Evolutionary conservation across 2,797 vertebrate genomes (phyloP).

Genomic region (Fringilla coelebs): DNA sequence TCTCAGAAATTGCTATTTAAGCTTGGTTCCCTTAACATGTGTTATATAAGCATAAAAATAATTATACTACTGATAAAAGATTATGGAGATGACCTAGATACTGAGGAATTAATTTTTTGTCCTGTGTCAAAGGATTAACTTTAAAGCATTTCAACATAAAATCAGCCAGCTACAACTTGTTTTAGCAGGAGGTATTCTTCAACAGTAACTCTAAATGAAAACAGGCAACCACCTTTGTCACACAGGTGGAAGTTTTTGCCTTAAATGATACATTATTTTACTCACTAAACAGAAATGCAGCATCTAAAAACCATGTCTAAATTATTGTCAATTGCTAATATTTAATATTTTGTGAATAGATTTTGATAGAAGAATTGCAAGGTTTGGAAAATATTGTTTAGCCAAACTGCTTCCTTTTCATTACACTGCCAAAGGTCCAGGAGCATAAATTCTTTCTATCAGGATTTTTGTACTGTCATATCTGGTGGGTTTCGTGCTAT

Average conservation of each 20-base stretch:
- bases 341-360: neutral
- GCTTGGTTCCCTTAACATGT: neutral
- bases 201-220: neutral
- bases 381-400: neutral
- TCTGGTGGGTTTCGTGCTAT: neutral
- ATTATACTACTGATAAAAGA: neutral
- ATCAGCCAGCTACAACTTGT: neutral
- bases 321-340: neutral
- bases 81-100: neutral
- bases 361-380: neutral
- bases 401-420: neutral
- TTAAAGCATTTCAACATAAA: neutral
- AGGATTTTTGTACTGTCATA: neutral
- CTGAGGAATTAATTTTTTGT: neutral
- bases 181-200: neutral
- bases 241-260: neutral
- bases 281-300: neutral
- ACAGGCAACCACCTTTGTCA: neutral
- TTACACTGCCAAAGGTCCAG: neutral
- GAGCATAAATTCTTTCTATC: neutral
- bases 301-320: neutral
- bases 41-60: neutral
- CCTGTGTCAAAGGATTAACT: neutral
- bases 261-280: neutral
- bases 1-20: neutral